phyloP scores from a whole-genome alignment of 2,797 vertebrate genomes.

The Momotus momota region DNA sequence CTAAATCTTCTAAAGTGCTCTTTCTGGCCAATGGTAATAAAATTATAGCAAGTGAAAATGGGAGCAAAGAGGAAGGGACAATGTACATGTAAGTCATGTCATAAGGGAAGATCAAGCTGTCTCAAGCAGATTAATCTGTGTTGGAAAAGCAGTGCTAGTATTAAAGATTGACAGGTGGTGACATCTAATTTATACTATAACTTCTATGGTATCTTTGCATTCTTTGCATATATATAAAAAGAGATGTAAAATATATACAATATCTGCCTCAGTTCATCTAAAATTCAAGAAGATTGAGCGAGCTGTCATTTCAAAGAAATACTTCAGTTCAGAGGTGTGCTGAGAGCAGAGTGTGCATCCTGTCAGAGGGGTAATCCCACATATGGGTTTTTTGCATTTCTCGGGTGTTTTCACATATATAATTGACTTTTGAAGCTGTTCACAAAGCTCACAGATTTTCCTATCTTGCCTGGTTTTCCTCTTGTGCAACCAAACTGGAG shows the following conservation, averaged over 20 bases:
- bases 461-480: background rate
- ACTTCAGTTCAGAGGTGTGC: background rate
- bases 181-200: background rate
- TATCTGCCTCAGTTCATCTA: background rate
- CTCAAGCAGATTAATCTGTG: background rate
- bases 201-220: background rate
- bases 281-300: background rate
- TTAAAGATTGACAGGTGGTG: background rate
- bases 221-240: background rate
- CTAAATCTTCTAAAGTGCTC: no score
- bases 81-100: background rate
- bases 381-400: background rate
- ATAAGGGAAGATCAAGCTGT: background rate
- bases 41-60: background rate
- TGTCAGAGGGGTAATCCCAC: background rate
- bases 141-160: background rate
- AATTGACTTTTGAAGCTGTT: background rate
- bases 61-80: background rate
- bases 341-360: background rate
- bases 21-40: background rate
- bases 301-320: background rate
- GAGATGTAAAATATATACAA: background rate
- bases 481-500: background rate
- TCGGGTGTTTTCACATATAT: background rate
- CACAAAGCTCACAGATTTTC: background rate